phyloP scores from a whole-genome alignment of 2,797 vertebrate genomes.

The Masticophis lateralis region DNA sequence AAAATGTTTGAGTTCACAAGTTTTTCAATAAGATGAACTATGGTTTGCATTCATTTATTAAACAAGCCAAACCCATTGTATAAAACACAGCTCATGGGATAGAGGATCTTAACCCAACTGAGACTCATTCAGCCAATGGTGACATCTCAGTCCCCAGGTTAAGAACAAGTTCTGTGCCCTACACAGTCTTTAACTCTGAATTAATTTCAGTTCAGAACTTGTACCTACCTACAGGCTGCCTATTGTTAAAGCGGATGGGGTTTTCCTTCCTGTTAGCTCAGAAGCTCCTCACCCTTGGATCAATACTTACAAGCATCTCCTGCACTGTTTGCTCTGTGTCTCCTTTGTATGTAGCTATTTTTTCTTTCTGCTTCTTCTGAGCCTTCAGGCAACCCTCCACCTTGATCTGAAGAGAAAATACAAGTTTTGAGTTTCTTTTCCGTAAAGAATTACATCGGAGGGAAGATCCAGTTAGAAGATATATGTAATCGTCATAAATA shows the following conservation, averaged over 20 bases:
- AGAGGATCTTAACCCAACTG: not conserved
- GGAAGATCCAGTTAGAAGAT: not conserved
- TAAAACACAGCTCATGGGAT: too few relatives aligned
- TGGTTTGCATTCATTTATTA: too few relatives aligned
- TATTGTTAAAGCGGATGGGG: too few relatives aligned
- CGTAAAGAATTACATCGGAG: not conserved
- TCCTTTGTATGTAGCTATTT: not conserved
- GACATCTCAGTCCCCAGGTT: not conserved
- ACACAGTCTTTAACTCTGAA: too few relatives aligned
- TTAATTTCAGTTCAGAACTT: not conserved
- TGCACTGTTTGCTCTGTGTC: too few relatives aligned
- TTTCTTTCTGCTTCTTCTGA: not conserved
- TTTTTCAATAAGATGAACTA: too few relatives aligned
- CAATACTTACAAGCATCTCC: not conserved
- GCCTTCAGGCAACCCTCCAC: not conserved
- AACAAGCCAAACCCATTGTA: too few relatives aligned
- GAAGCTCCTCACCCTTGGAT: not conserved
- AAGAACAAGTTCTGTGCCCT: not conserved
- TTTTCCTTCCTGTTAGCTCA: not conserved
- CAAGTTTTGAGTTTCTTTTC: not conserved
- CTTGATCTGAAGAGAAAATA: not conserved
- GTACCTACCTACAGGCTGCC: not conserved
- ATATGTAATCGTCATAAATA: too few relatives aligned
- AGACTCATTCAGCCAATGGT: not conserved
- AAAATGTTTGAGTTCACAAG: too few relatives aligned